phyloP scores from a whole-genome alignment of 1,140 invertebrate genomes.

The Solenopsis invicta region DNA sequence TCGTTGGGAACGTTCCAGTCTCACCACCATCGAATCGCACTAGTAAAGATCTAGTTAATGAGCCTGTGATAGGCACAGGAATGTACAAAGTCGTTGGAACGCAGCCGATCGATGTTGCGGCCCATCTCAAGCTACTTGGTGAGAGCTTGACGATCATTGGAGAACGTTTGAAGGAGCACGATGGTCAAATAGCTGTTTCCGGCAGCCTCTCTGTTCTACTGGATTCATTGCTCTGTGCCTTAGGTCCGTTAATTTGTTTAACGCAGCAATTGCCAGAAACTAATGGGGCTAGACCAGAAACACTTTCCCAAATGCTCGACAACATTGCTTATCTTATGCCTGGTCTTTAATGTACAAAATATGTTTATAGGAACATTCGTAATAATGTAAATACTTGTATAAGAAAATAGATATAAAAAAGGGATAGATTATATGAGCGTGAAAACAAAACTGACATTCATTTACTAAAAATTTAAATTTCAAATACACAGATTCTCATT shows the following conservation, averaged over 20 bases:
- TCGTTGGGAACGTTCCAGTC: constrained; percentile 83
- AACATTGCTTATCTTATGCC: constrained; percentile 99
- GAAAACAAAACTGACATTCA: constrained; percentile 52
- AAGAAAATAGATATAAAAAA: constrained; percentile 25
- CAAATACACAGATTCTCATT: constrained; percentile 38
- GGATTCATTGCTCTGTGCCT: constrained; percentile 97
- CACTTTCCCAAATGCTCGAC: constrained; percentile 93
- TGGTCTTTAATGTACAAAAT: constrained; percentile 90
- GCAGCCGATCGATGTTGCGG: constrained; percentile 96
- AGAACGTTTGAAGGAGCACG: constrained; percentile 96
- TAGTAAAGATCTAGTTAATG: constrained; percentile 82
- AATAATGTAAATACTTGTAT: constrained; percentile 69
- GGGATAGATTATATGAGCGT: not conserved
- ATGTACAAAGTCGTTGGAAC: constrained; percentile 92
- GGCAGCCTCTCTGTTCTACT: constrained; percentile 97
- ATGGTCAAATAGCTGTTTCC: constrained; percentile 97
- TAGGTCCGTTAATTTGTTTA: constrained; percentile 95
- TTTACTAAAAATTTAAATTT: constrained; percentile 23
- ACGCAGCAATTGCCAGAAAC: constrained; percentile 94
- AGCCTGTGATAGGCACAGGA: constrained; percentile 81
- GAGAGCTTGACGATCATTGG: constrained; percentile 98
- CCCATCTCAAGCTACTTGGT: constrained; percentile 96
- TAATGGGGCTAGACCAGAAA: constrained; percentile 91
- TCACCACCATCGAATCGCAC: constrained; percentile 86
- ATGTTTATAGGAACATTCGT: not conserved